These are phyloP conservation scores for Platichthys stellatus DNA, from an alignment of 2,113 vertebrate genomes.

Conservation along the genomic window DNA sequence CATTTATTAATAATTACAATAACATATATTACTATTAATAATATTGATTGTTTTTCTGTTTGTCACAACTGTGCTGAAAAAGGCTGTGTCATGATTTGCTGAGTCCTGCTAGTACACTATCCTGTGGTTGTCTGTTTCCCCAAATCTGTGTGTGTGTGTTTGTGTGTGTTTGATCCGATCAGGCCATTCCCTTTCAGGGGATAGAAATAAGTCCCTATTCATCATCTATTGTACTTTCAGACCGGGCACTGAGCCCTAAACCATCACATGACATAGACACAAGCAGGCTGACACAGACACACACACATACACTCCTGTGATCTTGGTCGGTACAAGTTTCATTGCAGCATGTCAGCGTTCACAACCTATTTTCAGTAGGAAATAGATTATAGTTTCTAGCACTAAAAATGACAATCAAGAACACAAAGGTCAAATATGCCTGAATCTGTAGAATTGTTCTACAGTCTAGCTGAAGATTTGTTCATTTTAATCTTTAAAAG, in stretches of 20 bases:
- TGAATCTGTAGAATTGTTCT: no score
- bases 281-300: conserved; percentile 7
- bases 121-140: conserved; percentile 4
- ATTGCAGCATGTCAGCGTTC: no score
- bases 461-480: not conserved
- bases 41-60: conserved; percentile 19
- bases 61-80: conserved; percentile 27
- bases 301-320: not conserved
- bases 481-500: not conserved
- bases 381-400: no score
- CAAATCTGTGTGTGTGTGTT: conserved; percentile 18
- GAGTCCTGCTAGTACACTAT: conserved; percentile 8
- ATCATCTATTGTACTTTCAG: conserved; percentile 46
- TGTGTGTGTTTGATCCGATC: conserved; percentile 22
- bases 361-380: no score
- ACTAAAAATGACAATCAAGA: no score
- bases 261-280: not conserved
- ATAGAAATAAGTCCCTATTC: conserved; percentile 52
- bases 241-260: conserved; percentile 41
- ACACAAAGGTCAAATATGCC: no score
- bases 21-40: no score
- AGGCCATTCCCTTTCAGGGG: conserved; percentile 35
- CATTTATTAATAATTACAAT: no score
- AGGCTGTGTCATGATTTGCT: conserved; percentile 58
- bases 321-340: not conserved